Conservation (phyloP, 1,140 invertebrate genomes). For the Hycleus phaleratus region DNA sequence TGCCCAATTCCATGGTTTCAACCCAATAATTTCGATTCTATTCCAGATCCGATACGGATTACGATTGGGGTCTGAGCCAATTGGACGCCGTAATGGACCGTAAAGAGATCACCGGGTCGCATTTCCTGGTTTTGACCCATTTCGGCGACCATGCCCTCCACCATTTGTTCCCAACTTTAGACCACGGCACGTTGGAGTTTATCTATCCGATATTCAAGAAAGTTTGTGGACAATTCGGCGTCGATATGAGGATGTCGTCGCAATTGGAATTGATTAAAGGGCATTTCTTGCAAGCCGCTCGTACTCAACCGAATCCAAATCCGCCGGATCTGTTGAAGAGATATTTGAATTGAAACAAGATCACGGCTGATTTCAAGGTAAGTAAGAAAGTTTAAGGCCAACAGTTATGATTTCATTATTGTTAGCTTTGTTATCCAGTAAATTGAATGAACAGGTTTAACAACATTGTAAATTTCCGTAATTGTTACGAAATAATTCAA, state of each 20-base stretch:
- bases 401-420: too few species aligned
- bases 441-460: too few species aligned
- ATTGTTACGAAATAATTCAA: too few species aligned
- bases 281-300: slow-evolving; percentile 59
- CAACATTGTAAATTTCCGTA: too few species aligned
- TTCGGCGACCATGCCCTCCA: slow-evolving; percentile 75
- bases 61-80: slow-evolving; percentile 72
- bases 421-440: too few species aligned
- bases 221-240: slow-evolving; percentile 61
- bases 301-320: slow-evolving; percentile 24
- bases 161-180: slow-evolving; percentile 74
- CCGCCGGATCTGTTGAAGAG: slow-evolving; percentile 7
- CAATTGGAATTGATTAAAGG: slow-evolving; percentile 57
- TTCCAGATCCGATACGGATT: not conserved
- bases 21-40: not conserved
- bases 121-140: slow-evolving; percentile 58
- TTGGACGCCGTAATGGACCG: slow-evolving; percentile 68
- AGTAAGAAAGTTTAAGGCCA: too few species aligned
- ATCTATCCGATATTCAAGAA: slow-evolving; percentile 58
- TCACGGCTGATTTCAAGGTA: too few species aligned
- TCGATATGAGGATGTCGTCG: slow-evolving; percentile 47
- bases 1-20: not conserved
- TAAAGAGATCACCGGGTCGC: slow-evolving; percentile 56
- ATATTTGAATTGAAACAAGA: not conserved
- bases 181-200: slow-evolving; percentile 60